phyloP scores from a whole-genome alignment of 2,113 vertebrate genomes.

The Burhinus oedicnemus region DNA sequence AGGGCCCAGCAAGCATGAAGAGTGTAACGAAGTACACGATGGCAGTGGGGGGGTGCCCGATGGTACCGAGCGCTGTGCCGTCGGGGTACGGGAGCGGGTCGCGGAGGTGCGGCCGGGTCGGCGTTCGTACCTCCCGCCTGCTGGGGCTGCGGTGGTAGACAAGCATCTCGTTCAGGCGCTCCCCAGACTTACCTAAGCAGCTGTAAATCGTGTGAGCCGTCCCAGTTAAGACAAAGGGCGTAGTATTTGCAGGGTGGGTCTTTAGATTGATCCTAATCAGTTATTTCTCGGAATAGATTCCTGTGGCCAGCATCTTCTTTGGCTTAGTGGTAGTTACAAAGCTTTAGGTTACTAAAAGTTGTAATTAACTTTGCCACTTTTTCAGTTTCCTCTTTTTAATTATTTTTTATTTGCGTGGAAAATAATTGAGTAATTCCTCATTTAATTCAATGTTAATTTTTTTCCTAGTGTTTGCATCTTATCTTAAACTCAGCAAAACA shows the following conservation, averaged over 20 bases:
- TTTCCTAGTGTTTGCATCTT: background rate
- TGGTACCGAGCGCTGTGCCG: background rate
- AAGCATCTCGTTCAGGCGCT: background rate
- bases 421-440: background rate
- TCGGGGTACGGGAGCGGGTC: fast-evolving
- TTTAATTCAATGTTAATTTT: background rate
- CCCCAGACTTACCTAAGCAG: too few relatives aligned
- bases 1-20: background rate
- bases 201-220: background rate
- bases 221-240: background rate
- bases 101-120: background rate
- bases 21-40: background rate
- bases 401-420: background rate
- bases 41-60: background rate
- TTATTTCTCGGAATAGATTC: background rate
- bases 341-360: background rate
- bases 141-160: background rate
- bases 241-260: background rate
- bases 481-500: background rate
- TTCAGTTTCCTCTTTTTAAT: background rate
- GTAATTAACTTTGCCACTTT: background rate
- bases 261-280: background rate
- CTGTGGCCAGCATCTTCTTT: background rate
- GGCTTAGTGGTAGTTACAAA: background rate
- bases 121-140: too few relatives aligned